phyloP scores from a whole-genome alignment of 2,797 vertebrate species.

The Rhinophrynus dorsalis region DNA sequence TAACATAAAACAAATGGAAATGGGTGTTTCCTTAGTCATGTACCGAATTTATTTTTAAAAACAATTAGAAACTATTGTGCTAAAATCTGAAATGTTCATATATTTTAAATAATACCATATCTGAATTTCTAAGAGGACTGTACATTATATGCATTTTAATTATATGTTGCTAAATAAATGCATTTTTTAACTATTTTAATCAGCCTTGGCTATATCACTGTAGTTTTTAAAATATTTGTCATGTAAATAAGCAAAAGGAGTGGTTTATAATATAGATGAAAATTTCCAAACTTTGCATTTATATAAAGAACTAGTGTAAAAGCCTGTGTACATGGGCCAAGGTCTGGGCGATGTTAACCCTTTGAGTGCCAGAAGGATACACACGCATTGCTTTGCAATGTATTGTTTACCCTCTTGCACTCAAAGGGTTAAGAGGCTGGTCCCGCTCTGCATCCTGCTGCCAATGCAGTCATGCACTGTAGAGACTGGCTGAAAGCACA shows the following conservation, averaged over 20 bases:
- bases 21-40: constrained; percentile 74
- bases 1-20: constrained; percentile 83
- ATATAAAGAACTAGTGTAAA: too few relatives aligned
- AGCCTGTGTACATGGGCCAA: too few relatives aligned
- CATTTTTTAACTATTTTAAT: background rate
- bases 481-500: too few relatives aligned
- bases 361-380: too few relatives aligned
- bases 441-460: too few relatives aligned
- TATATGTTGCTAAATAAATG: too few relatives aligned
- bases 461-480: too few relatives aligned
- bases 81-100: constrained; percentile 59
- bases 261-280: background rate
- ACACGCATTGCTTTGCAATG: too few relatives aligned
- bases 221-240: background rate
- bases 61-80: constrained; percentile 71
- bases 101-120: constrained; percentile 35
- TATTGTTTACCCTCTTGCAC: background rate
- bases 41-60: constrained; percentile 70
- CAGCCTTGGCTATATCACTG: background rate
- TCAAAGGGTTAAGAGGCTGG: too few relatives aligned
- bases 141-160: too few relatives aligned
- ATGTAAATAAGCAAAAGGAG: background rate
- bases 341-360: too few relatives aligned
- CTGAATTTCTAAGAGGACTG: too few relatives aligned
- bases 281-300: background rate